Base-by-base conservation (phyloP, 2,113 vertebrate genomes). In the Stegostoma tigrinum region DNA sequence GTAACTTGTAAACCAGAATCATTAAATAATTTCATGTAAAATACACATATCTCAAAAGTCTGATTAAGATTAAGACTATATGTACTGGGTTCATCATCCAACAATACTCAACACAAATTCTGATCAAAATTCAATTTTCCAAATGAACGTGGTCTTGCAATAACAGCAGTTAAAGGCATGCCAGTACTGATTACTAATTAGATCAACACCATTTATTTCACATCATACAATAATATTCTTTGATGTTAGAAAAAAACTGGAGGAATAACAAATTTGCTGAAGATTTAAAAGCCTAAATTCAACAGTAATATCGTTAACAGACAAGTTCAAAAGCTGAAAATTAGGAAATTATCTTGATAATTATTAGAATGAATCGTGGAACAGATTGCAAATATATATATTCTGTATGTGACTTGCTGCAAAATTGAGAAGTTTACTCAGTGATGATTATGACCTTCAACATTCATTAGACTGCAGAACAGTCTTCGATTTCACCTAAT, bases 251-350 rank as follows among this genome's bases (percentile, higher is more conserved):
- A 55, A 91, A 55, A 91, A 61, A 91, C 27, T 15, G 1, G 61
- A 14, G 0, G 55, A 64, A 55, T n/a, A 34, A 4, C 87, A 64
- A 14, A 64, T 91, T 64, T 91, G 87, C 30, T 64, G 34, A 61
- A 89, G 86, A 64, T 91, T 42, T 42, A 42, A 83, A n/a, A 91
- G 55, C n/a, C 10, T n/a, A 61, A 4, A 67, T 93, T 34, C 6
- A 66, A 93, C 61, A 93, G 66, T 93, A 66, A 93, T 93, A 93
- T 66, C 66, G 61, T 93, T 93, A 93, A 93, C 66, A 66, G n/a
- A 93, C 34, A 93, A 66, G 19, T 66, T 91, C 89, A 91, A 91
- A 91, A 5, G 30, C 34, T 93, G 89, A 67, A 61, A 90, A 61
- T 90, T 90, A 30, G 27, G 48, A 89, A 64, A 91, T n/a, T 17